A percentile compares a stretch with the other conserved stretches of the same genome.
Conservation (phyloP, 2,113 vertebrate species). For the Rhabdornis inornatus region DNA sequence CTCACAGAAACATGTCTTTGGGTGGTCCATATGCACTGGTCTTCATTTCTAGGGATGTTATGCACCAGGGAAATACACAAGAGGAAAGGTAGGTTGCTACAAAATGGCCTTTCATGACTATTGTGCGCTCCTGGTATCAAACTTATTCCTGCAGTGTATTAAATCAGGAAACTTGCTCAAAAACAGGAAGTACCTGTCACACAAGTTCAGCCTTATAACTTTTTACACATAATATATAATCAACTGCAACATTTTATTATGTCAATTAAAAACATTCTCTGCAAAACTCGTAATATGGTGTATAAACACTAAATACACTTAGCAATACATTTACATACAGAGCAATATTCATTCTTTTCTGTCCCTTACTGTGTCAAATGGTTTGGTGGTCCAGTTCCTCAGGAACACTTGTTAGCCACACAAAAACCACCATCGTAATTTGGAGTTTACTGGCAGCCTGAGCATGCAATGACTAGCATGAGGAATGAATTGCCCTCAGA, state of each 20-base stretch:
- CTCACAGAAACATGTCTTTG: neutral
- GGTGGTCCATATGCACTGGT: neutral
- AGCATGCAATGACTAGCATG: neutral
- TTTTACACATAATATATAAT: neutral
- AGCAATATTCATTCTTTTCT: neutral
- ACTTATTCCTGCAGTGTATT: neutral
- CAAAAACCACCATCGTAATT: neutral
- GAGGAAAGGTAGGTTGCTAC: neutral
- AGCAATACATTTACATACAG: neutral
- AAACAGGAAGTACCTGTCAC: neutral
- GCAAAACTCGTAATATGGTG: neutral
- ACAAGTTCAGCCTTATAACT: neutral
- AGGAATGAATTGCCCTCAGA: neutral
- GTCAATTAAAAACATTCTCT: constrained; percentile 15
- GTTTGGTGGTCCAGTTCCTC: neutral
- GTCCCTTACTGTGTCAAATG: neutral
- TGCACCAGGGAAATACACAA: neutral
- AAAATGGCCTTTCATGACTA: neutral
- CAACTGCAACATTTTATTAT: neutral
- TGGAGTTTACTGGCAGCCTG: neutral
- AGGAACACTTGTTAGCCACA: neutral
- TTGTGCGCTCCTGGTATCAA: neutral
- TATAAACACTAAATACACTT: neutral
- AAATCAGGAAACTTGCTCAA: neutral
- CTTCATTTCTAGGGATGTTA: neutral